Percentiles rank a stretch among this genome's conserved stretches.
These are phyloP conservation scores for Rhopalosiphum padi DNA, from an alignment of 1,140 invertebrate genomes.

Conservation along the genomic window DNA sequence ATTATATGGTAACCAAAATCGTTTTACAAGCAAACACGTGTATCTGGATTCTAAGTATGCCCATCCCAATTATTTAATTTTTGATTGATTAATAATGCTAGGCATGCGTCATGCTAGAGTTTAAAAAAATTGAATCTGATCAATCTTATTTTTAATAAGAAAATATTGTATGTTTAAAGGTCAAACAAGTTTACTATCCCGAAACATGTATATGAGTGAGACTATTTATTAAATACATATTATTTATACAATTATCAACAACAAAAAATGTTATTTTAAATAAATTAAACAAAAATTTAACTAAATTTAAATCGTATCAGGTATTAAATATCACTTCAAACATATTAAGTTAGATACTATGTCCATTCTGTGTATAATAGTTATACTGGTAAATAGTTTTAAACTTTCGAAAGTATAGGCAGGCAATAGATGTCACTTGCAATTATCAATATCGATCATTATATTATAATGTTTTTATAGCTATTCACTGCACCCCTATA, in stretches of 20 bases:
- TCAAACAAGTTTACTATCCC: not conserved
- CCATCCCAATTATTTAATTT: slow-evolving; percentile 8
- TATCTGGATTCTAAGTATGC: not conserved
- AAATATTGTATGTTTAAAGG: not conserved
- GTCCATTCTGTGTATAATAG: not conserved
- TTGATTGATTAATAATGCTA: slow-evolving; percentile 30
- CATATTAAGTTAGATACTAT: not conserved
- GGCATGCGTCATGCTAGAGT: not conserved
- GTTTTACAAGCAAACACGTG: not conserved
- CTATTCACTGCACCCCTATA: no score
- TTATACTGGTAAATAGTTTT: not conserved
- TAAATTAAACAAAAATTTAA: not conserved
- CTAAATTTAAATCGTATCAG: not conserved
- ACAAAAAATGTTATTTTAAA: not conserved
- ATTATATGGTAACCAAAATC: slow-evolving; percentile 11
- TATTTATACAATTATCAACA: not conserved
- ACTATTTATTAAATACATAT: not conserved
- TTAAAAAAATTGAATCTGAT: not conserved
- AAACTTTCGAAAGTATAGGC: not conserved
- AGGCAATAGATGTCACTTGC: no score
- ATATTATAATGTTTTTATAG: not conserved
- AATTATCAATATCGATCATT: not conserved
- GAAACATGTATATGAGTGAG: not conserved
- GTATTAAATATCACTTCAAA: not conserved
- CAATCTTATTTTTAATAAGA: slow-evolving; percentile 43